These are phyloP conservation scores for Hydrotaea cyrtoneurina DNA, from an alignment of 2,888 invertebrate genomes.

Conservation along the genomic window DNA sequence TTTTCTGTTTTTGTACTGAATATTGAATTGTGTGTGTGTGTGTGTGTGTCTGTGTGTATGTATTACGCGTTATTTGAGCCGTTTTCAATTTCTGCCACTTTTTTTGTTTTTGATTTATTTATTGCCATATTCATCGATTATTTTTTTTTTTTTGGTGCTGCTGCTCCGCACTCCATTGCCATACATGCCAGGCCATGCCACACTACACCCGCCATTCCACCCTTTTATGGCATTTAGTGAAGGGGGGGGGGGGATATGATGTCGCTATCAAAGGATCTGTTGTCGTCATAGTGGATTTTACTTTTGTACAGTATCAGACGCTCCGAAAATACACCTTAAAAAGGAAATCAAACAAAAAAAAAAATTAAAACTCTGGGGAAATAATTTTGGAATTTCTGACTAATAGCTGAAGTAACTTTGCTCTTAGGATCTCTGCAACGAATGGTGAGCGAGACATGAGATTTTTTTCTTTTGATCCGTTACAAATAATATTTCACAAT, in stretches of 20 bases:
- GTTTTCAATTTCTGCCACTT: background rate
- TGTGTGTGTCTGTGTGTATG: background rate
- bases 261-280: constrained; percentile 26
- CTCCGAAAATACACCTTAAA: too few relatives aligned
- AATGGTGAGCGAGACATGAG: too few relatives aligned
- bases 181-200: background rate
- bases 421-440: too few relatives aligned
- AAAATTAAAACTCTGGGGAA: too few relatives aligned
- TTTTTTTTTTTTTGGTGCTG: too few relatives aligned
- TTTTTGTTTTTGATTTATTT: background rate
- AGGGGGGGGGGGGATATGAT: constrained; percentile 21
- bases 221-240: constrained; percentile 31
- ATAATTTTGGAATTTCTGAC: too few relatives aligned
- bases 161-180: background rate
- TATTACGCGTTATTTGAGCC: constrained; percentile 2
- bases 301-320: background rate
- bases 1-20: background rate
- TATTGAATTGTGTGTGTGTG: background rate
- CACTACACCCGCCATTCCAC: background rate
- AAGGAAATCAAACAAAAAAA: too few relatives aligned
- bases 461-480: too few relatives aligned
- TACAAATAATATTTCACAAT: too few relatives aligned
- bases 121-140: constrained; percentile 6
- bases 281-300: constrained; percentile 14
- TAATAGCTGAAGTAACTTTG: too few relatives aligned